Evolutionary conservation across 2,797 vertebrate genomes (phyloP).

Genomic region (Tapirus indicus): DNA sequence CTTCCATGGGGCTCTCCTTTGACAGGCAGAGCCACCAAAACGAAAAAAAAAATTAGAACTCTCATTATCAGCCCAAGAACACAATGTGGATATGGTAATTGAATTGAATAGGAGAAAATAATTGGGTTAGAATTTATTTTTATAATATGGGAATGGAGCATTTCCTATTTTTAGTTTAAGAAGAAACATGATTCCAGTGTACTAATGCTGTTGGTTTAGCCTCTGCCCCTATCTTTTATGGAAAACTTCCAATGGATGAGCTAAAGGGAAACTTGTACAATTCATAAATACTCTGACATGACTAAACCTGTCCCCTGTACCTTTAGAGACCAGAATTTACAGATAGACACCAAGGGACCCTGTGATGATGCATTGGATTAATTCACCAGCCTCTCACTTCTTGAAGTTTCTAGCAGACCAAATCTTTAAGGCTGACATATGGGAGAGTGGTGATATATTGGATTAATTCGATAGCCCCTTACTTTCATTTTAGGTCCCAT

Average conservation of each 20-base stretch:
- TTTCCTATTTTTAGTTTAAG: constrained; percentile 53
- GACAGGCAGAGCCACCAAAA: background rate
- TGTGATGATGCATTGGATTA: constrained; percentile 31
- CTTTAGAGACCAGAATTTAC: constrained; percentile 44
- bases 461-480: constrained; percentile 40
- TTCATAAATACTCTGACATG: background rate
- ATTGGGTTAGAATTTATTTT: constrained; percentile 69
- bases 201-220: background rate
- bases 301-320: background rate
- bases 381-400: constrained; percentile 50
- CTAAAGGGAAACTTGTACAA: background rate
- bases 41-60: background rate
- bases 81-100: background rate
- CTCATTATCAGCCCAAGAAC: constrained; percentile 61
- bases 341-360: background rate
- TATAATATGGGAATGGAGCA: constrained; percentile 39
- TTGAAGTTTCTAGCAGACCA: constrained; percentile 31
- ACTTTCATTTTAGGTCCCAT: background rate
- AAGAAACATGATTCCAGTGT: constrained; percentile 22
- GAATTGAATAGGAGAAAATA: constrained; percentile 70
- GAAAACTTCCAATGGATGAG: constrained; percentile 55
- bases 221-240: constrained; percentile 10
- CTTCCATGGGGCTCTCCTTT: constrained; percentile 41
- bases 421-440: constrained; percentile 53
- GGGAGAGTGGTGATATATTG: constrained; percentile 49